Evolutionary conservation across 2,888 invertebrate genomes (phyloP).

Genomic region (Copidosoma aretas): DNA sequence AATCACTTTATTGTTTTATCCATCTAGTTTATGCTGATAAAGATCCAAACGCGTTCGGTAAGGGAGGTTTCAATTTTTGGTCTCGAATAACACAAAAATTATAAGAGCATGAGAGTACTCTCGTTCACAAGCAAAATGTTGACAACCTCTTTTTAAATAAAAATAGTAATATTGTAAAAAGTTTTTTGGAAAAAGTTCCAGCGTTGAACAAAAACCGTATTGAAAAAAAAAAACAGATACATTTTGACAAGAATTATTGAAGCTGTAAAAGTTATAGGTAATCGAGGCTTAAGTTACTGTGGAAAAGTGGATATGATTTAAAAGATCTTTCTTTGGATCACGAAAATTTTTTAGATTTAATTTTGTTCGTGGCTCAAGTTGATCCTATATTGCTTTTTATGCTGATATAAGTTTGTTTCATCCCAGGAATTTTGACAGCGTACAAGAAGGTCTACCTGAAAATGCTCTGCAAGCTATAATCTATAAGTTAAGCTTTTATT

Average conservation of each 20-base stretch:
- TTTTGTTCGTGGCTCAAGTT: too few species aligned
- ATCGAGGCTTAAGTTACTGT: too few species aligned
- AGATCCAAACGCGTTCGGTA: neutral
- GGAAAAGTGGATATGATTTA: too few species aligned
- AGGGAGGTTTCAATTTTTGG: conserved; percentile 3
- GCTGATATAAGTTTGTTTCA: neutral
- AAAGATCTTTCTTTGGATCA: too few species aligned
- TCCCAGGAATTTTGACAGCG: neutral
- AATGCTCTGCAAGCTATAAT: neutral
- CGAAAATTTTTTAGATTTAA: too few species aligned
- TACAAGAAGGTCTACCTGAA: neutral
- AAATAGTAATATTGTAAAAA: neutral
- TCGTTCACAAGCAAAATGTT: neutral
- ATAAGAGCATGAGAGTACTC: conserved; percentile 4
- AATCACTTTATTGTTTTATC: conserved; percentile 3
- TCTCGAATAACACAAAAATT: conserved; percentile 5
- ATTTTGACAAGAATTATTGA: too few species aligned
- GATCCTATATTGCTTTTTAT: neutral
- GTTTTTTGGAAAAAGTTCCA: too few species aligned
- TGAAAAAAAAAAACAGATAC: too few species aligned
- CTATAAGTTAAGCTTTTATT: neutral
- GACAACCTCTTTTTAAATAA: neutral
- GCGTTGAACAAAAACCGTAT: too few species aligned
- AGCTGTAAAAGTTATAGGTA: too few species aligned
- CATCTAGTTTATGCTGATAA: neutral